These are phyloP conservation scores for Drosophila bocqueti DNA, from an alignment of 1,140 invertebrate genomes.

Conservation along the genomic window DNA sequence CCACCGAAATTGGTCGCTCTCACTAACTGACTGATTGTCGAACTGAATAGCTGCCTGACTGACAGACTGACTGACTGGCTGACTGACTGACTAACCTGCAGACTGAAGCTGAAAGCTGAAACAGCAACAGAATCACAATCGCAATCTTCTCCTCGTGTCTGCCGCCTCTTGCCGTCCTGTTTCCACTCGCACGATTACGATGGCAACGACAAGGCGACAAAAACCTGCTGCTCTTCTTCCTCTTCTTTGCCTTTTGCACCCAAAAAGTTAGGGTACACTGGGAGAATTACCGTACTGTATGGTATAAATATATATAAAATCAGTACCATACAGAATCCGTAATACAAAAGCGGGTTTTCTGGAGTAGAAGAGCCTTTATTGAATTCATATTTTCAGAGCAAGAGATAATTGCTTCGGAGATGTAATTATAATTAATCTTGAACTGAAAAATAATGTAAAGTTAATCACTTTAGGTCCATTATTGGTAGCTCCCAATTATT, in stretches of 20 bases:
- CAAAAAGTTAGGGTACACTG: conserved; percentile 34
- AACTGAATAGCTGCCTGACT: conserved; percentile 15
- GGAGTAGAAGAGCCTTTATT: too few species aligned
- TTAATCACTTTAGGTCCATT: too few species aligned
- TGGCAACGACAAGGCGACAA: conserved; percentile 52
- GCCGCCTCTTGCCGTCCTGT: not conserved
- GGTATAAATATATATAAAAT: too few species aligned
- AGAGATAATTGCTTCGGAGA: too few species aligned
- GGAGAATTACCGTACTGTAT: not conserved
- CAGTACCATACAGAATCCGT: too few species aligned
- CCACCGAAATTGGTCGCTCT: conserved; percentile 37
- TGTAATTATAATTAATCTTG: too few species aligned
- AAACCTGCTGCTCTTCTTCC: conserved; percentile 53
- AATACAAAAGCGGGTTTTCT: too few species aligned
- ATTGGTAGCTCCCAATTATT: too few species aligned
- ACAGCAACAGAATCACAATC: conserved; percentile 56
- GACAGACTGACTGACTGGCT: conserved; percentile 18
- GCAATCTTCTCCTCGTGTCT: conserved; percentile 28
- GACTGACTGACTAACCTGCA: conserved; percentile 70
- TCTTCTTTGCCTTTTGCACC: conserved; percentile 42
- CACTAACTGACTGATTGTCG: conserved; percentile 32
- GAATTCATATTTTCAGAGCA: too few species aligned
- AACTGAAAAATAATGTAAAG: too few species aligned
- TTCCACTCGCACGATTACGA: conserved; percentile 29
- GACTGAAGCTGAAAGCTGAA: conserved; percentile 49